These are phyloP conservation scores for Patagioenas fasciata DNA, from an alignment of 2,113 vertebrate species.

Conservation along the genomic window DNA sequence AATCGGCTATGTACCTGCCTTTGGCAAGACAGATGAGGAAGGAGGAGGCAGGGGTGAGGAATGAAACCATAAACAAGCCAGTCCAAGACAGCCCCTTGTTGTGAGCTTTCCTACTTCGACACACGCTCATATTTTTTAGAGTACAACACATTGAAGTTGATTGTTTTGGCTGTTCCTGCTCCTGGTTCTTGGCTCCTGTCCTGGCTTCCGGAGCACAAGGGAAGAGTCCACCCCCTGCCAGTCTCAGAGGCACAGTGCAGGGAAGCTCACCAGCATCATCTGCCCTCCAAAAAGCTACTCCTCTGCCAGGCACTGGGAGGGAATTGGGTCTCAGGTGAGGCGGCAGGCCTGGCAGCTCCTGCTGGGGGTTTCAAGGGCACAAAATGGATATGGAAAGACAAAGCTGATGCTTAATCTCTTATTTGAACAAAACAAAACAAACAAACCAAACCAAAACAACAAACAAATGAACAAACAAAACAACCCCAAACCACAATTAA, in stretches of 20 bases:
- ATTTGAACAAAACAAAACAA: neutral
- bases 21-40: neutral
- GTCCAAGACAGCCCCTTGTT: conserved; percentile 17
- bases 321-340: neutral
- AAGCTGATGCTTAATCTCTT: neutral
- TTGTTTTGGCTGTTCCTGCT: conserved; percentile 26
- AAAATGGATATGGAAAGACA: neutral
- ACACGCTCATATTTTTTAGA: conserved; percentile 15
- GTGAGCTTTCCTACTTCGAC: conserved; percentile 17
- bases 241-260: neutral
- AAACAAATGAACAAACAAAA: no score
- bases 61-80: conserved; percentile 24
- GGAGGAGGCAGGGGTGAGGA: neutral
- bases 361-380: neutral
- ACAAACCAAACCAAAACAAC: no score
- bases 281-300: neutral
- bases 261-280: neutral
- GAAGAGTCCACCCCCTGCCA: neutral
- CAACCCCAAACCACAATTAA: neutral
- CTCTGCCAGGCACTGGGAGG: rapidly evolving
- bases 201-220: neutral
- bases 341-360: neutral
- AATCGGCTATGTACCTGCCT: neutral
- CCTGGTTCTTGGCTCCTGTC: neutral
- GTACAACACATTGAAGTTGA: neutral